phyloP scores from a whole-genome alignment of 2,797 vertebrate species.

The Vireo griseus region DNA sequence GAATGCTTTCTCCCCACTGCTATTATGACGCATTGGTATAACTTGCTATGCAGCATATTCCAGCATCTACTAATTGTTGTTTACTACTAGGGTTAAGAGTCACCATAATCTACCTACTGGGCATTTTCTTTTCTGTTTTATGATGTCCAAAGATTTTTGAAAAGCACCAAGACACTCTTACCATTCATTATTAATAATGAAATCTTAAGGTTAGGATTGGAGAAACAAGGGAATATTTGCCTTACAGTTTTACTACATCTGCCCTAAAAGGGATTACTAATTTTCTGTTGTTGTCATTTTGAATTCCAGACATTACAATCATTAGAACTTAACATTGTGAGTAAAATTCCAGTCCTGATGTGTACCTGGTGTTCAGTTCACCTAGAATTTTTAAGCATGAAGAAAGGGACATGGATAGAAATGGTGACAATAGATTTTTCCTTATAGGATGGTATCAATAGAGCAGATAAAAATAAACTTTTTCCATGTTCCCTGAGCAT shows the following conservation, averaged over 20 bases:
- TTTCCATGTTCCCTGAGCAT: background rate
- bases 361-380: background rate
- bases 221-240: background rate
- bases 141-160: background rate
- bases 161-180: background rate
- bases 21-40: background rate
- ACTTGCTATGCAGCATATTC: slow-evolving; percentile 35
- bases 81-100: background rate
- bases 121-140: slow-evolving; percentile 15
- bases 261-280: background rate
- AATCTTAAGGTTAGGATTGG: background rate
- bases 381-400: background rate
- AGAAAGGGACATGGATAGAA: background rate
- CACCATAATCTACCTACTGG: background rate
- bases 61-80: slow-evolving; percentile 1
- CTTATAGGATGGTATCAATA: background rate
- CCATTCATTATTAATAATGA: background rate
- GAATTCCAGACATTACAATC: background rate
- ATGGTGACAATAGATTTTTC: background rate
- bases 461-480: background rate
- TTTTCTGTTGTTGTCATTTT: background rate
- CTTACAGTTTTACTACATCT: background rate
- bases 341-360: background rate
- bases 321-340: background rate
- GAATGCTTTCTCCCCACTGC: background rate